Percentiles rank a stretch among this genome's conserved stretches.
These are phyloP conservation scores for Andrena marginata DNA, from an alignment of 2,888 invertebrate genomes.

Conservation along the genomic window DNA sequence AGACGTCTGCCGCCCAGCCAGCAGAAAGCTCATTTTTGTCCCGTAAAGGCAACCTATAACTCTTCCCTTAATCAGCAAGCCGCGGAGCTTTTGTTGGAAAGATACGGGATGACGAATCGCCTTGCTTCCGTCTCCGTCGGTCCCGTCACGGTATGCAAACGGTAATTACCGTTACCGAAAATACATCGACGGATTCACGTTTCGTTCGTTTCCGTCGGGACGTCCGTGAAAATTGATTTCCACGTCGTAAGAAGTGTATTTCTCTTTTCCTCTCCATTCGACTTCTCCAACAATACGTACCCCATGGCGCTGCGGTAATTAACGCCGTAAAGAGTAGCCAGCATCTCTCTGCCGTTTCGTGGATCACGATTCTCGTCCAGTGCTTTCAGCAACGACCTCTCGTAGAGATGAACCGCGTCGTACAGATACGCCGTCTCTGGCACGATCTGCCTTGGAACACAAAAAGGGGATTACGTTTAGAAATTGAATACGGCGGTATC, in stretches of 20 bases:
- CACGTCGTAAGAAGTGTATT: conserved; percentile 17
- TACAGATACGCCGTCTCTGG: conserved; percentile 97
- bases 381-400: conserved; percentile 91
- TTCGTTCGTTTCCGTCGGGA: not conserved
- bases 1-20: not conserved
- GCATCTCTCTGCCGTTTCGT: conserved; percentile 93
- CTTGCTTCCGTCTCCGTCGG: conserved; percentile 33
- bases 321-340: conserved; percentile 91
- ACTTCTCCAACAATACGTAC: conserved; percentile 83
- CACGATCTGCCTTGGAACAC: conserved; percentile 88
- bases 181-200: conserved; percentile 12
- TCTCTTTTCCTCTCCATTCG: not conserved
- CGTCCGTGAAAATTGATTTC: conserved; percentile 25
- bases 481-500: conserved; percentile 12
- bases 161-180: conserved; percentile 50
- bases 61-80: conserved; percentile 25
- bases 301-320: conserved; percentile 95
- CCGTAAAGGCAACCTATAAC: not conserved
- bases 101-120: conserved; percentile 43
- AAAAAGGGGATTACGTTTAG: conserved; percentile 67
- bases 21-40: not conserved
- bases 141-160: conserved; percentile 41
- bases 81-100: conserved; percentile 4
- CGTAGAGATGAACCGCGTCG: conserved; percentile 97
- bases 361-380: conserved; percentile 90